Evolutionary conservation across 2,888 invertebrate species (phyloP).

Genomic region (Drosophila yooni): DNA sequence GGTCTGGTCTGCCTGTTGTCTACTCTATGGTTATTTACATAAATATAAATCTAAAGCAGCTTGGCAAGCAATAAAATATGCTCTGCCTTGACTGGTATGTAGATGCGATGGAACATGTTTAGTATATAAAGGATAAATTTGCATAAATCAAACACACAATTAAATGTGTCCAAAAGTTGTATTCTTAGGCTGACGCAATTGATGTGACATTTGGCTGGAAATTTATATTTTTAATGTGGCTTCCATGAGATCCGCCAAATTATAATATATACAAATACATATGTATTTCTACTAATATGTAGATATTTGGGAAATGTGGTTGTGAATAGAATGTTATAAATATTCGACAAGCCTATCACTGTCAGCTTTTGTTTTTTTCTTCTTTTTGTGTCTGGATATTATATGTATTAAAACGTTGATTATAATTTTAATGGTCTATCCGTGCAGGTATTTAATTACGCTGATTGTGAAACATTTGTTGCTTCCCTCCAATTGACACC

Average conservation of each 20-base stretch:
- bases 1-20: slow-evolving; percentile 36
- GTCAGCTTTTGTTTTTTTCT: slow-evolving; percentile 19
- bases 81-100: slow-evolving; percentile 69
- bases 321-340: slow-evolving; percentile 30
- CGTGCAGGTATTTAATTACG: slow-evolving; percentile 75
- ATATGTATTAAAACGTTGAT: slow-evolving; percentile 43
- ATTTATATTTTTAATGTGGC: slow-evolving; percentile 29
- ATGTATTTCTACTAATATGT: background rate
- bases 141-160: slow-evolving; percentile 79
- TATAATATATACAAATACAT: slow-evolving; percentile 46
- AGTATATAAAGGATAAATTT: slow-evolving; percentile 68
- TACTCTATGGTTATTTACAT: slow-evolving; percentile 58
- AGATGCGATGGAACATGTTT: slow-evolving; percentile 44
- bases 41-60: slow-evolving; percentile 72
- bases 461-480: slow-evolving; percentile 31
- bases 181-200: slow-evolving; percentile 65
- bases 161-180: slow-evolving; percentile 63
- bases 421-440: slow-evolving; percentile 69
- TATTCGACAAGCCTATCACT: slow-evolving; percentile 52
- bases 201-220: slow-evolving; percentile 59
- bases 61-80: slow-evolving; percentile 63
- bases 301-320: slow-evolving; percentile 11
- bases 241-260: slow-evolving; percentile 71
- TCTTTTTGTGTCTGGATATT: slow-evolving; percentile 15
- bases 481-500: slow-evolving; percentile 31